Evolutionary conservation across 2,113 vertebrate genomes (phyloP), one percentile per base, ranked within the genome.

Genomic region (Chloroceryle aenea): DNA sequence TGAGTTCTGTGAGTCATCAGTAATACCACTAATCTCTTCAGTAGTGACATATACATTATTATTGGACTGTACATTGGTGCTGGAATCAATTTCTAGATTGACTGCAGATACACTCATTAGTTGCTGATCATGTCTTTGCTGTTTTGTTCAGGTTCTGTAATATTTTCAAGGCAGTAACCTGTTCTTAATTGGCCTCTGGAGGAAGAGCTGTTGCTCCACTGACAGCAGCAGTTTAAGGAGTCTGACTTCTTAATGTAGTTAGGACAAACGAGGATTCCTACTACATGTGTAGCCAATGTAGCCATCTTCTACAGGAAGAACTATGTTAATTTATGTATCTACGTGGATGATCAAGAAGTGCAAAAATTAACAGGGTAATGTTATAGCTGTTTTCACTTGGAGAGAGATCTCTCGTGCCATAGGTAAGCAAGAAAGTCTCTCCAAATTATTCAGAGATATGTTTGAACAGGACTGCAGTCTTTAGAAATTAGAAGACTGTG

Each of bases 151-250:
- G 63, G 50, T 76, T 92, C 72, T 76, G 6, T 64, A 69, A 45
- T 66, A 62, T 83, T 94, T 95, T 93, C 71, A 83, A 66, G 78
- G 50, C 63, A 88, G 25, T 85, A 85, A 62, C 75, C 75, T 88
- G 71, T 66, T 92, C 53, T 90, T 95, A 92, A 88, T 76, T 94
- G 53, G 40, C 25, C 82, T 76, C 82, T 76, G 74, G 85, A 74
- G 82, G 42, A 95, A 93, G 34, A 32, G 77, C 3, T 53, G 58
- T 95, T 91, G 40, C 85, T 87, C 38, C 52, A 32, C 26, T 87
- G 74, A 52, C 43, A 83, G 55, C 55, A 80, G 78, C 48, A 76
- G 25, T 93, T 93, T 45, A 62, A 42, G 67, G 72, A 92, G 40
- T 73, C 84, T 91, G 68, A 58, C 36, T 81, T 83, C 59, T 76